Evolutionary conservation across 2,888 invertebrate species (phyloP).

Genomic region (Tenthredo mesomela): DNA sequence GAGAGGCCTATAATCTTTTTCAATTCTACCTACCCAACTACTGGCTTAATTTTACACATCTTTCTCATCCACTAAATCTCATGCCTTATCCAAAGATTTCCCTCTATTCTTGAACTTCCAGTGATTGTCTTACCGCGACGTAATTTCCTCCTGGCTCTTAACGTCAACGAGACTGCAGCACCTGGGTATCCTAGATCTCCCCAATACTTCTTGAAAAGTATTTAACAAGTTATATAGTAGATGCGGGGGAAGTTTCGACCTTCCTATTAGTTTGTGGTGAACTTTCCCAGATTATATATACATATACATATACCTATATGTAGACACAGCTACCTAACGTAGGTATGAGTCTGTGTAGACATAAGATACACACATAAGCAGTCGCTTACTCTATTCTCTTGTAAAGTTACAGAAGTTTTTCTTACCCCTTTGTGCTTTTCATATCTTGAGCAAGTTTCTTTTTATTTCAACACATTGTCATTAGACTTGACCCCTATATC

Average conservation of each 20-base stretch:
- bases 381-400: background rate
- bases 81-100: background rate
- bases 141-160: conserved; percentile 27
- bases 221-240: conserved; percentile 42
- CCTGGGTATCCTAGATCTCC: conserved; percentile 34
- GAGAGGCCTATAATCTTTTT: background rate
- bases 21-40: background rate
- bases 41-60: background rate
- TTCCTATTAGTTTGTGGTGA: conserved; percentile 27
- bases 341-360: background rate
- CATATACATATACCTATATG: background rate
- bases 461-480: background rate
- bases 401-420: background rate
- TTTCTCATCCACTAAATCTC: background rate
- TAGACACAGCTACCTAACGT: background rate
- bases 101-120: background rate
- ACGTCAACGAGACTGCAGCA: conserved; percentile 32
- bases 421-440: background rate
- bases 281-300: conserved; percentile 23
- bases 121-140: conserved; percentile 9
- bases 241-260: conserved; percentile 10
- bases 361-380: background rate
- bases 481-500: background rate
- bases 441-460: background rate
- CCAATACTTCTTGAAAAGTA: conserved; percentile 45